Evolutionary conservation across 2,113 vertebrate genomes (phyloP).

Genomic region (Passer domesticus): DNA sequence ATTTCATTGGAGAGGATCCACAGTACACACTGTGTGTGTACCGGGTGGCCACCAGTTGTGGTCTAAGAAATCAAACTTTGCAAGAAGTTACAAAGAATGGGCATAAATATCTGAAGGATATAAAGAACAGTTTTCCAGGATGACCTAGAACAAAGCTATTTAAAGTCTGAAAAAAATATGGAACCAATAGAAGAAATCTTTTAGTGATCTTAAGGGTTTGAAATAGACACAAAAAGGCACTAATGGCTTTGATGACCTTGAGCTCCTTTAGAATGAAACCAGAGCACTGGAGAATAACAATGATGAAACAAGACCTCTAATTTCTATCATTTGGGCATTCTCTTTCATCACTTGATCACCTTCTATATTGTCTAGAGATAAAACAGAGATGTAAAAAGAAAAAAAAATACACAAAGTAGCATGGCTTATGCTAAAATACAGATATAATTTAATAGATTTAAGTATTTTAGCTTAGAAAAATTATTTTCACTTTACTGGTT

Average conservation of each 20-base stretch:
- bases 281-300: not conserved
- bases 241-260: not conserved
- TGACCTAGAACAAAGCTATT: not conserved
- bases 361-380: not conserved
- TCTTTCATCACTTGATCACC: not conserved
- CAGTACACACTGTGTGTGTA: fast-evolving
- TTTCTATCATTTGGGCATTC: not conserved
- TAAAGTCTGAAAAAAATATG: not conserved
- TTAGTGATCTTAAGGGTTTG: not conserved
- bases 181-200: not conserved
- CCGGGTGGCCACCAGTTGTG: not conserved
- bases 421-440: not conserved
- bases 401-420: not conserved
- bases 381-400: not conserved
- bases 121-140: not conserved
- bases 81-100: not conserved
- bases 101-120: not conserved
- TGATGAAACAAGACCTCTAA: not conserved
- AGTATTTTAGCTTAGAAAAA: not conserved
- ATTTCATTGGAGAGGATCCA: not conserved
- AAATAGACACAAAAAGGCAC: not conserved
- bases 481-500: not conserved
- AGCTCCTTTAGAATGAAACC: not conserved
- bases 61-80: not conserved
- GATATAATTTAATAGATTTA: not conserved